These are phyloP conservation scores for Thamnophis elegans DNA, from an alignment of 2,797 vertebrate species.

Conservation along the genomic window DNA sequence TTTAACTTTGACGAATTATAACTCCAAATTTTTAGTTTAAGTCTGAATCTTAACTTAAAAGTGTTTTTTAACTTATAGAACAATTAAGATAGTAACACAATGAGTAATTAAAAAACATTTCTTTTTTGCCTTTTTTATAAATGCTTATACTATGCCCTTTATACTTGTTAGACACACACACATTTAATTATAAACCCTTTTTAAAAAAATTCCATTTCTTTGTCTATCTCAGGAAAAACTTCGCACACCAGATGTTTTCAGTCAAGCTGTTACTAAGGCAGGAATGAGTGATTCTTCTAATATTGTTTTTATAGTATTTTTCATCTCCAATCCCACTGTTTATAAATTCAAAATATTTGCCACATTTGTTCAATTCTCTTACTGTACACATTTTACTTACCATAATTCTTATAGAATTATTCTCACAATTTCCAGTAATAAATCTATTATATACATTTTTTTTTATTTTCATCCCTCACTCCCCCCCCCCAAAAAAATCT, in stretches of 20 bases:
- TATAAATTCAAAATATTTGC: not conserved
- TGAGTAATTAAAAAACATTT: not conserved
- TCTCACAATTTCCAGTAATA: not conserved
- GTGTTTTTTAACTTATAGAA: not conserved
- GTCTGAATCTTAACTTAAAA: not conserved
- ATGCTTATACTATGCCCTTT: not conserved
- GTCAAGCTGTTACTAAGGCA: not conserved
- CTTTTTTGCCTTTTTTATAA: not conserved
- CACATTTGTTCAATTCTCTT: not conserved
- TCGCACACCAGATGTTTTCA: not conserved
- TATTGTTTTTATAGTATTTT: not conserved
- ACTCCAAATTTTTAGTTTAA: not conserved
- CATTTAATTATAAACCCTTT: not conserved
- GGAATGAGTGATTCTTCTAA: not conserved
- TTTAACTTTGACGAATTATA: not conserved
- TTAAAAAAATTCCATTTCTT: not conserved
- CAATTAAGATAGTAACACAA: not conserved
- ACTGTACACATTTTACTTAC: not conserved
- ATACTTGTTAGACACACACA: not conserved
- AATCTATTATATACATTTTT: not conserved
- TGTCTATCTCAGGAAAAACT: constrained; percentile 11
- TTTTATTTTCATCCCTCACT: not conserved
- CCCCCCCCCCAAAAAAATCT: not conserved
- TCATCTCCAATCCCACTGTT: not conserved
- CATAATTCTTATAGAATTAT: not conserved